These are phyloP conservation scores for Hepsetus odoe DNA, from an alignment of 2,113 vertebrate genomes.

Conservation along the genomic window DNA sequence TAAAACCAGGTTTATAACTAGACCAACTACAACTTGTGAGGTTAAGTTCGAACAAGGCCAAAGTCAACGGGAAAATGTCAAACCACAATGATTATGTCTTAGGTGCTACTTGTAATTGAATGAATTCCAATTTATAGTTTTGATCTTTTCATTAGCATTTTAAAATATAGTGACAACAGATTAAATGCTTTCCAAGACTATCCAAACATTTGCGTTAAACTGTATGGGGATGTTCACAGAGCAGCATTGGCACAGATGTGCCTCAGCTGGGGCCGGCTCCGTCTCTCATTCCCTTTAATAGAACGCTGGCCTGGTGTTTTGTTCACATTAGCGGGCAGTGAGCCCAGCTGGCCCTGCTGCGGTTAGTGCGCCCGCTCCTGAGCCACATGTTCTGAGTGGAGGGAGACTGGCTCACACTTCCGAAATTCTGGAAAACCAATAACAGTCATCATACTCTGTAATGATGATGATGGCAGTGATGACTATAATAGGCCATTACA, in stretches of 20 bases:
- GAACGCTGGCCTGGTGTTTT: neutral
- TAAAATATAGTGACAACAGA: neutral
- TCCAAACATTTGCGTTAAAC: neutral
- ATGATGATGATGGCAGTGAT: slow-evolving; percentile 17
- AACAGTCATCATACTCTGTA: neutral
- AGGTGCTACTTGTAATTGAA: neutral
- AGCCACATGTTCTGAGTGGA: slow-evolving; percentile 20
- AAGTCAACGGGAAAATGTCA: no score
- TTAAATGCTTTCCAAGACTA: neutral
- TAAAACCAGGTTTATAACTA: no score
- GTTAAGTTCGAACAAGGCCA: no score
- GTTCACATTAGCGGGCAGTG: slow-evolving; percentile 24
- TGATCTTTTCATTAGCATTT: neutral
- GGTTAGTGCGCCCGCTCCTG: neutral
- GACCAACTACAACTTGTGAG: no score
- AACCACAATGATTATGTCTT: no score
- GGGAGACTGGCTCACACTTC: slow-evolving; percentile 14
- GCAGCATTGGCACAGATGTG: slow-evolving; percentile 23
- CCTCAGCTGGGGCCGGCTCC: neutral
- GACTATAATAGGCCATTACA: slow-evolving; percentile 15
- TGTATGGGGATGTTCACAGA: neutral
- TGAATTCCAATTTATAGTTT: neutral
- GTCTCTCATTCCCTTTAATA: slow-evolving; percentile 26
- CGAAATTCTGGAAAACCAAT: slow-evolving; percentile 38
- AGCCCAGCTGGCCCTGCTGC: slow-evolving; percentile 24